phyloP scores from a whole-genome alignment of 2,888 invertebrate genomes.

The Gortyna flavago region DNA sequence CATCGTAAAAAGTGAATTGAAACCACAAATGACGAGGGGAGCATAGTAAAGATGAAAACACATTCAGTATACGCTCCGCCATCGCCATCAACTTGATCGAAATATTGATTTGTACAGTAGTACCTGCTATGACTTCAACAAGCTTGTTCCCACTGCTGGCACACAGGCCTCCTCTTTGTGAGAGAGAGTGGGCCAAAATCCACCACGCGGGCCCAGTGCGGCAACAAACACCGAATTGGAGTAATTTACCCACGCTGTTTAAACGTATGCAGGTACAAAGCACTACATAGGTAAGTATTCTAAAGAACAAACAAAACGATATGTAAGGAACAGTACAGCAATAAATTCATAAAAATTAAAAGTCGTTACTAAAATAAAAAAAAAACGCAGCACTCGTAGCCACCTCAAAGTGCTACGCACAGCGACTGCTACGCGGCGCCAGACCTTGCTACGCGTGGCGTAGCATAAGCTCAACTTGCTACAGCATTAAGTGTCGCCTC shows the following conservation, averaged over 20 bases:
- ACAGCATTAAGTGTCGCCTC: conserved; percentile 79
- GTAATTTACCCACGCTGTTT: neutral
- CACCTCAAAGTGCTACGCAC: conserved; percentile 5
- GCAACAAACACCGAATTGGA: neutral
- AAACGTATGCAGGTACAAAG: neutral
- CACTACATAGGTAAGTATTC: neutral
- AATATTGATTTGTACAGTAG: neutral
- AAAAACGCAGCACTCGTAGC: neutral
- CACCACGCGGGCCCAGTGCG: neutral
- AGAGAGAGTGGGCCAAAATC: neutral
- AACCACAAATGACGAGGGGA: conserved; percentile 89
- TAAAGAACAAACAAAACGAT: neutral
- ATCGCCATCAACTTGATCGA: conserved; percentile 5
- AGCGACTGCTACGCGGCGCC: conserved; percentile 30
- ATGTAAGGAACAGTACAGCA: neutral
- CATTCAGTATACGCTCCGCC: conserved; percentile 48
- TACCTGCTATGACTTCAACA: neutral
- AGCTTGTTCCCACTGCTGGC: neutral
- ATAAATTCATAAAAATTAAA: neutral
- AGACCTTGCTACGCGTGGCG: conserved; percentile 24
- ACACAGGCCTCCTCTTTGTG: neutral
- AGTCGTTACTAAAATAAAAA: neutral
- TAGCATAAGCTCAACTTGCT: conserved; percentile 62
- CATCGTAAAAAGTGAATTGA: conserved; percentile 88
- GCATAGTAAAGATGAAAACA: conserved; percentile 63